Base-by-base conservation (phyloP, 2,113 vertebrate species). In the Solea solea region DNA sequence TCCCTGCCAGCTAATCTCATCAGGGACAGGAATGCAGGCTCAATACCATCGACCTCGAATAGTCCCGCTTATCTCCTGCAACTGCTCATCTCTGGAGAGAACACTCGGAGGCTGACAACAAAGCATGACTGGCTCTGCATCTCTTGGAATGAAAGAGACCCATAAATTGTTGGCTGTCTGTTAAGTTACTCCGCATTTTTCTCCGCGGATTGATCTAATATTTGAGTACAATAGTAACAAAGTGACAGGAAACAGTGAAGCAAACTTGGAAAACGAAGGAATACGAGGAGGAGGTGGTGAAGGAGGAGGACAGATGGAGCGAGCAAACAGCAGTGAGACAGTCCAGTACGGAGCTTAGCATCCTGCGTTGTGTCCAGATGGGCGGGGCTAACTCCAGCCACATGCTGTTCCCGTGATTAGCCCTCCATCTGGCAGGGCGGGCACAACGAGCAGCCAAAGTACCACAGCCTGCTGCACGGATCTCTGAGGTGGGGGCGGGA, bases 321-420 rank as follows among this genome's bases (percentile, higher is more conserved):
- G 10, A 57, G 71, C 75, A 81, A 86, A 86, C 83, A 71, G 65
- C 54, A 63, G 65, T 53, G 67, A 78, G 86, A 78, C 69, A 78
- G 73, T 81, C 74, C 70, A 79, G 54, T 62, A 59, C 73, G 52
- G 79, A 85, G 83, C 80, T 88, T 85, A 89, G 72, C 57, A 8
- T 68, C 51, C 81, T 84, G 80, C 78, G 76, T 88, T 86, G 80
- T 88, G 80, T 89, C 86, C 88, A 86, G 72, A 74, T 74, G 86
- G 87, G 76, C 78, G 78, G 85, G 78, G 80, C 86, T 79, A 81
- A 91, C 61, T 82, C 53, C 48, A 69, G 78, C 80, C 55, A 86
- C 92, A 86, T 85, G 88, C 92, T 91, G 93, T 89, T 90, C 82
- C 88, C 82, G 82, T 86, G 91, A 93, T 93, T 92, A 93, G 87